Evolutionary conservation across 2,888 invertebrate genomes (phyloP).

Genomic region (Drosophila pegasa): DNA sequence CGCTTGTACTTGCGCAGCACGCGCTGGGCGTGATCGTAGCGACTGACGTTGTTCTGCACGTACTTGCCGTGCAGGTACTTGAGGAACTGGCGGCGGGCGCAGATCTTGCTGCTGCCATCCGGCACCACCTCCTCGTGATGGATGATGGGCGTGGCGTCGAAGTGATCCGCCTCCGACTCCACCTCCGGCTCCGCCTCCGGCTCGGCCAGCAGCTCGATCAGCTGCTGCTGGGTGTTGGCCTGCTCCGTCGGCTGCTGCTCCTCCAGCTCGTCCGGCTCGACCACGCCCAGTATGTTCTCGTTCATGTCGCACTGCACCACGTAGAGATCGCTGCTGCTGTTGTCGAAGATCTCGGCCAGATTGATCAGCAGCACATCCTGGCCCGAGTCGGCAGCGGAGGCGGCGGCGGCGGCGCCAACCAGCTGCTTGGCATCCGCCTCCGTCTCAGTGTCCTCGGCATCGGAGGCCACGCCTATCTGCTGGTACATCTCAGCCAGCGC

Average conservation of each 20-base stretch:
- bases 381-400: conserved; percentile 35
- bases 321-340: conserved; percentile 83
- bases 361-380: conserved; percentile 83
- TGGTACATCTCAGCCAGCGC: conserved; percentile 83
- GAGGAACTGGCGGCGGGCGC: conserved; percentile 80
- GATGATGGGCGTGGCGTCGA: conserved; percentile 73
- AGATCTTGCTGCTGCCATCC: conserved; percentile 73
- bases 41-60: conserved; percentile 81
- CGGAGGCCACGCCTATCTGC: conserved; percentile 80
- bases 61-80: conserved; percentile 84
- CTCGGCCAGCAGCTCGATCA: conserved; percentile 70
- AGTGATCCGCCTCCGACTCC: conserved; percentile 48
- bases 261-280: conserved; percentile 36
- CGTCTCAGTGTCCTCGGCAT: conserved; percentile 70
- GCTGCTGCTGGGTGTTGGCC: conserved; percentile 64
- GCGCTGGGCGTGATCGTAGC: conserved; percentile 82
- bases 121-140: conserved; percentile 84
- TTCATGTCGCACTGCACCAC: conserved; percentile 85
- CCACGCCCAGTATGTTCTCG: conserved; percentile 81
- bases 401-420: conserved; percentile 32
- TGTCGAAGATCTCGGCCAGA: conserved; percentile 83
- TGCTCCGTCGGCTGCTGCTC: conserved; percentile 35
- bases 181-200: conserved; percentile 61
- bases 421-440: conserved; percentile 31
- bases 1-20: conserved; percentile 83